Percentiles rank a stretch among this genome's conserved stretches.
Conservation (phyloP, 2,888 invertebrate genomes). For the Parochlus steinenii region DNA sequence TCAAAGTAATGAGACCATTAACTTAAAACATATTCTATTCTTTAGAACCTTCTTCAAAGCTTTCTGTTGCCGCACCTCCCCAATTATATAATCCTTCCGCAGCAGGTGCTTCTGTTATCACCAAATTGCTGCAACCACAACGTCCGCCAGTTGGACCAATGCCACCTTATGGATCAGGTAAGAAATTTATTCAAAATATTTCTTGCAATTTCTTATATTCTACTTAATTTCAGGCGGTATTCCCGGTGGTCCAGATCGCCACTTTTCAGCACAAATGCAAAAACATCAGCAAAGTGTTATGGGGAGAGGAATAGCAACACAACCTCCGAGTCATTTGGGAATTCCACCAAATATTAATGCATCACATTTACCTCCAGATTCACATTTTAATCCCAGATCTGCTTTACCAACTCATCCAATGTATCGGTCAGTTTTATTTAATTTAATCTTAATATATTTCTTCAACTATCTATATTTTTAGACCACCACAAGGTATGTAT, state of each 20-base stretch:
- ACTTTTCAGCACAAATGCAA: too few species aligned
- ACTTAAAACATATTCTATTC: not conserved
- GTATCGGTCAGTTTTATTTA: constrained; percentile 1
- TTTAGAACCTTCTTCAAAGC: constrained; percentile 17
- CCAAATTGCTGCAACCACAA: constrained; percentile 37
- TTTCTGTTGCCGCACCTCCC: constrained; percentile 32
- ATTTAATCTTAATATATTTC: not conserved
- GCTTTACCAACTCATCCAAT: too few species aligned
- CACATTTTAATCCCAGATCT: too few species aligned
- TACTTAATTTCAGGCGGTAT: too few species aligned
- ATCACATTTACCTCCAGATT: too few species aligned
- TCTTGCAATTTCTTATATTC: too few species aligned
- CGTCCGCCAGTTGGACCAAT: constrained; percentile 17
- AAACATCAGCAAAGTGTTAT: too few species aligned
- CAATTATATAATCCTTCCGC: constrained; percentile 16
- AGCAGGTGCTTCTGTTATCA: constrained; percentile 40
- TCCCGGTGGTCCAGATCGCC: too few species aligned
- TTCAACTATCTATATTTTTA: not conserved
- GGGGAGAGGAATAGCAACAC: too few species aligned
- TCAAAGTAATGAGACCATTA: not conserved
- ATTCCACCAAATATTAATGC: too few species aligned
- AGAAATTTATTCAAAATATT: not conserved
- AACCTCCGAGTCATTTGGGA: too few species aligned
- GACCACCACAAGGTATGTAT: constrained; percentile 4
- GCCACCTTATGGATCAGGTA: not conserved